Evolutionary conservation across 2,113 vertebrate species (phyloP).

Genomic region (Grantiella picta): DNA sequence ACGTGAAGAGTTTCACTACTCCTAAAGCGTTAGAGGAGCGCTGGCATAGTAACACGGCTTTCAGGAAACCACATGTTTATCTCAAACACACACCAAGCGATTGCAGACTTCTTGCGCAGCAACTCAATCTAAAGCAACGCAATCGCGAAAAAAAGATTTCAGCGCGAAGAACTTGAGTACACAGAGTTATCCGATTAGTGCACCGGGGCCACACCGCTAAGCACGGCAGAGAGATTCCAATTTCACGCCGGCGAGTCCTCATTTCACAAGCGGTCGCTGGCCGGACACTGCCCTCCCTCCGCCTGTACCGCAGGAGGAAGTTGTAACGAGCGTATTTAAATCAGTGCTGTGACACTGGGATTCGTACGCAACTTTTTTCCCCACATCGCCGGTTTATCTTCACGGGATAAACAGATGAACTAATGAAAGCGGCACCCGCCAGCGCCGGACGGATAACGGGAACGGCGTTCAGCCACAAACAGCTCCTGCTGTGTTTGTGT

Average conservation of each 20-base stretch:
- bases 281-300: conserved; percentile 25
- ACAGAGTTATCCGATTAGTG: not conserved
- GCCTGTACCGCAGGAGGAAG: conserved; percentile 51
- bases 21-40: not conserved
- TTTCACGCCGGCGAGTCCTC: not conserved
- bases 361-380: not conserved
- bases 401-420: not conserved
- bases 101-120: not conserved
- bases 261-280: not conserved
- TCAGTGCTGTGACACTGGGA: conserved; percentile 31
- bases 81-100: not conserved
- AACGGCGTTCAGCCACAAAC: rapidly evolving
- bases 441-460: not conserved
- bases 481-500: not conserved
- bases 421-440: not conserved
- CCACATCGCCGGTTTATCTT: not conserved
- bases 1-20: not conserved
- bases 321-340: conserved; percentile 30
- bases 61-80: conserved; percentile 66
- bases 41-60: conserved; percentile 1
- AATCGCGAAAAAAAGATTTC: not conserved
- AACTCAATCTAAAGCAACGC: not conserved
- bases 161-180: not conserved
- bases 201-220: not conserved
- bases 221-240: not conserved